These are phyloP conservation scores for Ceyx cyanopectus DNA, from an alignment of 2,113 vertebrate genomes.

Conservation along the genomic window DNA sequence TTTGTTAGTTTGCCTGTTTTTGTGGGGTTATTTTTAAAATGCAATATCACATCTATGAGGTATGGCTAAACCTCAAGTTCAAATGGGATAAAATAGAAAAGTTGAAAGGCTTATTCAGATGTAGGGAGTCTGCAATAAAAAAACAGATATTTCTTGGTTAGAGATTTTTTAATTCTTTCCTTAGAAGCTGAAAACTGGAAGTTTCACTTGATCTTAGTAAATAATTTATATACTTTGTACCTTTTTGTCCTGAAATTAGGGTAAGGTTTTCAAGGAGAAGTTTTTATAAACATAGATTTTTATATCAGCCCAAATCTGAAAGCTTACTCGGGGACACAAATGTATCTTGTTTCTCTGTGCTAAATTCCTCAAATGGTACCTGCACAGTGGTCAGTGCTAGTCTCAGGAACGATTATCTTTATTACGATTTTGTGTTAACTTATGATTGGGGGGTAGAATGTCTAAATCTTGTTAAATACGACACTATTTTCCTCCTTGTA, in stretches of 20 bases:
- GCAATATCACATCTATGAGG: neutral
- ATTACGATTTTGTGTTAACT: neutral
- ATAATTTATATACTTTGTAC: rapidly evolving
- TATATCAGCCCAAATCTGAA: neutral
- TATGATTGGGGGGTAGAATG: neutral
- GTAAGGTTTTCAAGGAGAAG: neutral
- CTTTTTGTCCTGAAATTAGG: neutral
- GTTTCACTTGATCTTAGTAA: neutral
- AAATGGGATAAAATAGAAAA: neutral
- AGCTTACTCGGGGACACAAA: neutral
- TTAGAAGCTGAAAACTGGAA: neutral
- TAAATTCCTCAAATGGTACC: neutral
- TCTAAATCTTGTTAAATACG: neutral
- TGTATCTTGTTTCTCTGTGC: rapidly evolving
- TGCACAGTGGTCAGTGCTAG: neutral
- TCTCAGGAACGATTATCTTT: neutral
- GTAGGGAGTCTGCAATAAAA: neutral
- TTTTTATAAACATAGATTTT: neutral
- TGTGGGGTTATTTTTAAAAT: too few species aligned
- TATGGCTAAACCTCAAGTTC: neutral
- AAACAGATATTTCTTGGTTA: neutral
- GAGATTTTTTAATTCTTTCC: neutral
- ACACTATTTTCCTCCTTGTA: neutral
- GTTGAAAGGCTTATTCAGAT: neutral
- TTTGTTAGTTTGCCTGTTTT: too few species aligned